Conservation (phyloP, 2,888 invertebrate genomes). For the Linnaemya vulpina region DNA sequence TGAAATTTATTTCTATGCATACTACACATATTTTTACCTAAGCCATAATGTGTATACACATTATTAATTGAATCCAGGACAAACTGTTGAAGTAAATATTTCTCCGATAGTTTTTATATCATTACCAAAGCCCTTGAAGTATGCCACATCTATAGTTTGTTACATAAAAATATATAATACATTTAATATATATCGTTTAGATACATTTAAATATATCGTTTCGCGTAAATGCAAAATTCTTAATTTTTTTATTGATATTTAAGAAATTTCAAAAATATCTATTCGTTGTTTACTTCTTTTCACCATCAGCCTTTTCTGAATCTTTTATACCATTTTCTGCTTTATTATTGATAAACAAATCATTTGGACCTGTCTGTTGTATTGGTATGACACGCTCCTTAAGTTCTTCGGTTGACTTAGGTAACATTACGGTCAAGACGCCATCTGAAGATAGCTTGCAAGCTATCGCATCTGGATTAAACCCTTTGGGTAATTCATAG, state of each 20-base stretch:
- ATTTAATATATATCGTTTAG: too few species aligned
- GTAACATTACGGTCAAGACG: constrained; percentile 89
- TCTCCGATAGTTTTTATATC: background rate
- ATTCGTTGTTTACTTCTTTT: constrained; percentile 45
- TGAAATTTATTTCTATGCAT: too few species aligned
- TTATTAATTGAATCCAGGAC: too few species aligned
- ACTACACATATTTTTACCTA: too few species aligned
- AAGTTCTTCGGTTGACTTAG: constrained; percentile 80
- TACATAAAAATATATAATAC: too few species aligned
- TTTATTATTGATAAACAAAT: constrained; percentile 76
- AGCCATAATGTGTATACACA: background rate
- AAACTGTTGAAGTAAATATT: background rate
- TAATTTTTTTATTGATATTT: background rate
- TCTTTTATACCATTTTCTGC: constrained; percentile 71
- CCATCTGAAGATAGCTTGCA: constrained; percentile 92
- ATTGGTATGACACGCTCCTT: constrained; percentile 78
- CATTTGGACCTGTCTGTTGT: constrained; percentile 78
- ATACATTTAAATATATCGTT: background rate
- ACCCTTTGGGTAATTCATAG: constrained; percentile 87
- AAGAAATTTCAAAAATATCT: background rate
- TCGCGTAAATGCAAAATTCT: background rate
- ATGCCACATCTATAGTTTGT: background rate
- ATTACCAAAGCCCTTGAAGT: background rate
- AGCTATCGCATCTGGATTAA: constrained; percentile 87
- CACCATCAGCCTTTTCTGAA: constrained; percentile 56